phyloP scores from a whole-genome alignment of 2,113 vertebrate genomes.

The Oriolus oriolus region DNA sequence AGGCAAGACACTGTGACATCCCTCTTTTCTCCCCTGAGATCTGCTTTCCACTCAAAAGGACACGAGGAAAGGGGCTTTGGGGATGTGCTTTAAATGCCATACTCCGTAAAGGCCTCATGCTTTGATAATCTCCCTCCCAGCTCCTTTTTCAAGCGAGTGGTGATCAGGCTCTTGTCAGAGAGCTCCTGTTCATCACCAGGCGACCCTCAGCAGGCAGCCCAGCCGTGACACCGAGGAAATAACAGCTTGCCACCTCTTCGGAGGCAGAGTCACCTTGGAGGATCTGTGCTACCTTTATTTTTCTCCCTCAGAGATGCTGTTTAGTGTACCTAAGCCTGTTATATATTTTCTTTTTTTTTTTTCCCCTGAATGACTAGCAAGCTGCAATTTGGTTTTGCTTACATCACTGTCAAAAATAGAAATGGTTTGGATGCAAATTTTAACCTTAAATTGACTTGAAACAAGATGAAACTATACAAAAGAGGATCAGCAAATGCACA shows the following conservation, averaged over 20 bases:
- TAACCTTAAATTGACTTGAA: neutral
- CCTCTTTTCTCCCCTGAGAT: neutral
- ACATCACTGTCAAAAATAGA: neutral
- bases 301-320: neutral
- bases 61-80: neutral
- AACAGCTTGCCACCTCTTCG: constrained; percentile 32
- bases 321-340: neutral
- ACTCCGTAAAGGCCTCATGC: neutral
- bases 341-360: neutral
- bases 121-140: neutral
- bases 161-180: neutral
- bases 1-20: neutral
- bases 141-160: neutral
- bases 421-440: neutral
- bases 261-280: constrained; percentile 52
- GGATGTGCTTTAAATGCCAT: neutral
- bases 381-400: neutral
- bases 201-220: neutral
- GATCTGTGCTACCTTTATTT: neutral
- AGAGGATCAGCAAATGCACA: neutral
- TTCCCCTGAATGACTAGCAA: neutral
- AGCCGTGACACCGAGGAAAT: neutral
- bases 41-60: neutral
- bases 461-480: neutral
- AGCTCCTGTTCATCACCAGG: neutral